These are phyloP conservation scores for Amphibalanus amphitrite DNA, from an alignment of 1,140 invertebrate genomes.

Conservation along the genomic window DNA sequence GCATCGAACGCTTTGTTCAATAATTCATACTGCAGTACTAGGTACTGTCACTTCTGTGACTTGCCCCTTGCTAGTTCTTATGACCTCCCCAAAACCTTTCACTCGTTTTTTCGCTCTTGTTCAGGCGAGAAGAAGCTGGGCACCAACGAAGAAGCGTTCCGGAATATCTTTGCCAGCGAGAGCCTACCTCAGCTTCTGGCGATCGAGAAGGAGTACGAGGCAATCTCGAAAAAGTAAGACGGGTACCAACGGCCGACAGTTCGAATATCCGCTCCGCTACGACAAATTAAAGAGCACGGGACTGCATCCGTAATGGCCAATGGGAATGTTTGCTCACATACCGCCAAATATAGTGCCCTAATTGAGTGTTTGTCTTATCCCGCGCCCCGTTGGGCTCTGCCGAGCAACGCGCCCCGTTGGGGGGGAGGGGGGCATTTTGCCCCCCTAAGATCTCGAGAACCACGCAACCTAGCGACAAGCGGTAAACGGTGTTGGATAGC, in stretches of 20 bases:
- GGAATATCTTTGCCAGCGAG: not conserved
- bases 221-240: not conserved
- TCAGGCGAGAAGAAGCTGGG: not conserved
- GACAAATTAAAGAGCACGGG: no score
- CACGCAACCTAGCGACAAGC: no score
- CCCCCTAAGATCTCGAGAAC: no score
- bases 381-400: no score
- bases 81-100: not conserved
- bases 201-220: not conserved
- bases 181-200: not conserved
- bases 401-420: no score
- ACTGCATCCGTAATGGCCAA: no score
- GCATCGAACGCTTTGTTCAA: not conserved
- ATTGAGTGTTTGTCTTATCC: no score
- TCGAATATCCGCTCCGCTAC: no score
- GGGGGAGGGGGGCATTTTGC: no score
- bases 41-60: not conserved
- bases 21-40: not conserved
- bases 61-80: not conserved
- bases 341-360: no score
- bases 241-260: not conserved
- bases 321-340: no score
- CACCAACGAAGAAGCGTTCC: not conserved
- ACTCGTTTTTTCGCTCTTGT: not conserved
- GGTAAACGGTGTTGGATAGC: no score